Base-by-base conservation (phyloP, 1,140 invertebrate genomes). In the Wasmannia auropunctata region DNA sequence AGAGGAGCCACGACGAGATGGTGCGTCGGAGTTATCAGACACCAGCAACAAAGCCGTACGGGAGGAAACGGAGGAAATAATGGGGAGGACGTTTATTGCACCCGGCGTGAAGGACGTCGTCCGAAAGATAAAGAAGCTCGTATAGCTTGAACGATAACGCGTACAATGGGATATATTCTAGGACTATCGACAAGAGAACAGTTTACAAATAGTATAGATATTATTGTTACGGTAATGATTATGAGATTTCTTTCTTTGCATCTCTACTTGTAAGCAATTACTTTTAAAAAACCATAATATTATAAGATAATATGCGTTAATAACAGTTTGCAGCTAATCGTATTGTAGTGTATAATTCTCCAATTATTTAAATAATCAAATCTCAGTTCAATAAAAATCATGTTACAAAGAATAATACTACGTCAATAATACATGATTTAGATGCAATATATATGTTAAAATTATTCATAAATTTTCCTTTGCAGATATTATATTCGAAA, bases 1-100 rank as follows among this genome's bases (percentile, higher is more conserved):
- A 43, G 34, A 40, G 22, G 10, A 37, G 40, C 11, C 43, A 46
- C 40, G 56, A 40, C 37, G 65, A 60, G 58, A 77, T 43, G 75
- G 85, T 34, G 28, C 28, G 28, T n/a, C 63, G 22, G 56, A 74
- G 83, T 87, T 86, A 87, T 87, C 86, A 79, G 58, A 70, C 75
- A 56, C 69, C 74, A 37, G 46, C 49, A 69, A 75, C 65, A 83
- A 75, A 86, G 51, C 69, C 56, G 70, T 22, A n/a, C 40, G 37
- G n/a, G 28, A 34, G 25, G 46, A 65, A 83, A 56, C 31, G 51
- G 10, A 31, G 43, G 72, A 84, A 75, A 56, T 74, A 60, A 81
- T 37, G 19, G 46, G 16, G 7, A 54, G 31, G 63, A 76, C 67
- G 51, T 87, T 87, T 85, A 87, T 87, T 85, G 63, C 70, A 51